Evolutionary conservation across 1,140 invertebrate species (phyloP), one percentile per base, ranked within the genome.

Genomic region (Ceratina calcarata): DNA sequence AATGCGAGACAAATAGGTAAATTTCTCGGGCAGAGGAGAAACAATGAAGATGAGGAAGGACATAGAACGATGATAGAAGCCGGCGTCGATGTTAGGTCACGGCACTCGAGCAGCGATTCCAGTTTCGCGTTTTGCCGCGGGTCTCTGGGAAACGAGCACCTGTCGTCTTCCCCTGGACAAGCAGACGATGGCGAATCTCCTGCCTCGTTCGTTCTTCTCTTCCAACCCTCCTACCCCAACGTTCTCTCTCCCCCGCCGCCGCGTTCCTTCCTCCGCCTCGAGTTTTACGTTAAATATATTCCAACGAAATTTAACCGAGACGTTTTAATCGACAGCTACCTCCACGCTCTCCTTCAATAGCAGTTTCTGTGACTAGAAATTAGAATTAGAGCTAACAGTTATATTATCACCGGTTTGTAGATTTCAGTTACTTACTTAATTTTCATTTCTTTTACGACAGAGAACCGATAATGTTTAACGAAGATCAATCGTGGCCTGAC

Each of bases 121-220:
- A 87, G 86, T 90, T 88, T 89, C 87, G 84, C 89, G 90, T 91
- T 91, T 91, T 82, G 90, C 91, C 91, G 90, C 89, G 85, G 90
- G 89, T 88, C 86, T 88, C 91, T 92, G 91, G 91, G 91, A 92
- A 92, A 90, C 73, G 72, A 77, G 80, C 91, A 92, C 90, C 90
- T 92, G 91, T 82, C 89, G 82, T 89, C 88, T 89, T 90, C 86
- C 87, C 80, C 87, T 88, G 84, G 83, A 87, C 88, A 86, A 84
- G 82, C 84, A 91, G 87, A 89, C 89, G 89, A 90, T 86, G 86
- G 85, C 80, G 85, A 86, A 89, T 70, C 62, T 62, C 58, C 27
- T 67, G 61, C 61, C 74, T 84, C 66, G 16, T 37, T 53, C 65
- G 57, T 85, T 82, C 84, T 82, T 81, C 65, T 79, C 83, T 51